Evolutionary conservation across 2,797 vertebrate species (phyloP).

Genomic region (Bryconaethiops microstoma): DNA sequence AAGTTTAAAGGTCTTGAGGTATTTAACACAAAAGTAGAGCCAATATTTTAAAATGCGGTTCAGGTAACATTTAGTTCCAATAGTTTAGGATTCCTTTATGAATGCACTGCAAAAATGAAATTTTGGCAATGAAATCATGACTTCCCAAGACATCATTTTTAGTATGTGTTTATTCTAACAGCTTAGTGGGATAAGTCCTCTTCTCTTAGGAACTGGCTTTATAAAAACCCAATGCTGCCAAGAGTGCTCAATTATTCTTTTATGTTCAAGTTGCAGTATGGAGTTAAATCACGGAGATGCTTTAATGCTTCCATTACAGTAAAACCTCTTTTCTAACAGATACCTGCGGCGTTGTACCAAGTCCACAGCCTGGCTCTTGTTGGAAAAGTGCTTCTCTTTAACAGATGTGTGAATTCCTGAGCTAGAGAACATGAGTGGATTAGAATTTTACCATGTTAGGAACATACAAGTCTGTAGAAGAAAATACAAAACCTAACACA

Average conservation of each 20-base stretch:
- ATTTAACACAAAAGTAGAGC: not conserved
- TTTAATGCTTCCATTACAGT: constrained; percentile 9
- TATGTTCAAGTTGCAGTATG: not conserved
- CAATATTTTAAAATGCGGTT: constrained; percentile 6
- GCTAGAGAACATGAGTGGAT: not conserved
- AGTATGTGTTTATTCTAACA: not conserved
- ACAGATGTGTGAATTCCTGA: not conserved
- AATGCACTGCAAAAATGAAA: too few relatives aligned
- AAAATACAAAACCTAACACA: constrained; percentile 8
- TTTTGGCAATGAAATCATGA: too few relatives aligned
- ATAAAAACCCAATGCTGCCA: constrained; percentile 11
- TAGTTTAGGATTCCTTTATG: not conserved
- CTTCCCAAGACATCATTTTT: too few relatives aligned
- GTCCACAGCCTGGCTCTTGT: not conserved
- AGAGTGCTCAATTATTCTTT: constrained; percentile 15
- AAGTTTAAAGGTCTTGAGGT: not conserved
- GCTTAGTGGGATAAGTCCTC: not conserved
- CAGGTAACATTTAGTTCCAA: not conserved
- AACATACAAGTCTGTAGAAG: constrained; percentile 3
- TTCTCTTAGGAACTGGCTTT: constrained; percentile 2
- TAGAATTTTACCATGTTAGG: constrained; percentile 3
- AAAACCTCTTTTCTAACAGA: not conserved
- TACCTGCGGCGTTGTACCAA: not conserved
- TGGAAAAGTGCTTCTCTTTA: too few relatives aligned
- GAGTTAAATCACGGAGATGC: not conserved